These are phyloP conservation scores for Lamellibrachia satsuma DNA, from an alignment of 2,888 invertebrate species.

Conservation along the genomic window DNA sequence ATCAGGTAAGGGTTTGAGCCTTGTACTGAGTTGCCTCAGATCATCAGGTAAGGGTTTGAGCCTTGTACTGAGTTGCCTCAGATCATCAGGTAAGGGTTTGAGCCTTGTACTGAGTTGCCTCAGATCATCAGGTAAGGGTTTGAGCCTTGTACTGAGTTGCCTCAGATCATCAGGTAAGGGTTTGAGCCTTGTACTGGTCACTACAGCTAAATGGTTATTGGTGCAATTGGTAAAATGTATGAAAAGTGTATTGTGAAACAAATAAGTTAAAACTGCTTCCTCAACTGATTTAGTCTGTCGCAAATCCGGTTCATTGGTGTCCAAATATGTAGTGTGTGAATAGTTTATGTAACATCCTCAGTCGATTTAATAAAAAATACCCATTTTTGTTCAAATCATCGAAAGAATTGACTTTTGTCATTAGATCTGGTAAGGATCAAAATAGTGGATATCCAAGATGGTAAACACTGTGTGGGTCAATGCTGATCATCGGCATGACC, in stretches of 20 bases:
- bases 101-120: neutral
- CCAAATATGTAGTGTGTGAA: too few relatives aligned
- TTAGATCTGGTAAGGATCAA: too few relatives aligned
- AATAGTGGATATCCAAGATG: too few relatives aligned
- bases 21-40: neutral
- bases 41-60: neutral
- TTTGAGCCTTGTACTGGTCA: neutral
- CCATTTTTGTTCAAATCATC: too few relatives aligned
- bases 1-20: neutral
- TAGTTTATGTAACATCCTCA: too few relatives aligned
- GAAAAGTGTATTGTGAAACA: neutral
- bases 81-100: constrained; percentile 68
- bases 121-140: neutral
- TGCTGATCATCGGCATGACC: too few relatives aligned
- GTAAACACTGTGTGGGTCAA: too few relatives aligned
- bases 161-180: neutral
- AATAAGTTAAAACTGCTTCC: too few relatives aligned
- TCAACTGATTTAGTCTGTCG: too few relatives aligned
- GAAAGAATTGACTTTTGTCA: too few relatives aligned
- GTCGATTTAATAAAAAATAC: too few relatives aligned
- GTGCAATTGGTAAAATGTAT: neutral
- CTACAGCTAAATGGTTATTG: neutral
- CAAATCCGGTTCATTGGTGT: too few relatives aligned
- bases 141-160: neutral
- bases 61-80: constrained; percentile 75